Conservation (phyloP, 2,888 invertebrate genomes). For the Argyresthia goedartella region DNA sequence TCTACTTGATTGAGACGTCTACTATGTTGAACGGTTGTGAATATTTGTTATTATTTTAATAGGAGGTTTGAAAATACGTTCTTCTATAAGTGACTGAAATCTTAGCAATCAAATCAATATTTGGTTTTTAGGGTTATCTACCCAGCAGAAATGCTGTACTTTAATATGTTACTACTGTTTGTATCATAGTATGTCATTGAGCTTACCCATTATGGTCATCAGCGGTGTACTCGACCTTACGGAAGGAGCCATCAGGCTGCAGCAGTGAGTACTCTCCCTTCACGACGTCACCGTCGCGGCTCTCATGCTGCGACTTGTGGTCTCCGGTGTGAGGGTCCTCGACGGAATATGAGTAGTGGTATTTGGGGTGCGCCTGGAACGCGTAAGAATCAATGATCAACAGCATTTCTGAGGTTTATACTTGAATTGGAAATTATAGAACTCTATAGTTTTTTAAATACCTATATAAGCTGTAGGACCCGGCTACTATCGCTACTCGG, state of each 20-base stretch:
- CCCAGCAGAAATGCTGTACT: no score
- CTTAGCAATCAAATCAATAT: no score
- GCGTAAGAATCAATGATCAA: constrained; percentile 3
- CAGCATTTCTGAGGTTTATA: background rate
- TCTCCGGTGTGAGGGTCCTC: constrained; percentile 73
- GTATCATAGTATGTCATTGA: background rate
- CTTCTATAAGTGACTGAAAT: no score
- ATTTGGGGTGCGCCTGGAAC: constrained; percentile 68
- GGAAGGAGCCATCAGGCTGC: constrained; percentile 72
- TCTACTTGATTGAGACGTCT: no score
- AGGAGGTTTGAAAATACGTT: no score
- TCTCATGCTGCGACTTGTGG: constrained; percentile 73
- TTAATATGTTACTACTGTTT: no score
- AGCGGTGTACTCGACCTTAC: constrained; percentile 72
- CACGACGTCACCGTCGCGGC: constrained; percentile 73
- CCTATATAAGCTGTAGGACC: no score
- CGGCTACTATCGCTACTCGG: no score
- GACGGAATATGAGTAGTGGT: constrained; percentile 73
- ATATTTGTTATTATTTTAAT: no score
- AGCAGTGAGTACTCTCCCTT: constrained; percentile 75
- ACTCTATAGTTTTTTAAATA: background rate
- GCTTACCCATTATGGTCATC: constrained; percentile 70
- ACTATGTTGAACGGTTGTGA: no score
- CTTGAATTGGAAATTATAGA: background rate
- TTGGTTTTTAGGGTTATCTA: no score